These are phyloP conservation scores for Sitodiplosis mosellana DNA, from an alignment of 1,140 invertebrate genomes.

Conservation along the genomic window DNA sequence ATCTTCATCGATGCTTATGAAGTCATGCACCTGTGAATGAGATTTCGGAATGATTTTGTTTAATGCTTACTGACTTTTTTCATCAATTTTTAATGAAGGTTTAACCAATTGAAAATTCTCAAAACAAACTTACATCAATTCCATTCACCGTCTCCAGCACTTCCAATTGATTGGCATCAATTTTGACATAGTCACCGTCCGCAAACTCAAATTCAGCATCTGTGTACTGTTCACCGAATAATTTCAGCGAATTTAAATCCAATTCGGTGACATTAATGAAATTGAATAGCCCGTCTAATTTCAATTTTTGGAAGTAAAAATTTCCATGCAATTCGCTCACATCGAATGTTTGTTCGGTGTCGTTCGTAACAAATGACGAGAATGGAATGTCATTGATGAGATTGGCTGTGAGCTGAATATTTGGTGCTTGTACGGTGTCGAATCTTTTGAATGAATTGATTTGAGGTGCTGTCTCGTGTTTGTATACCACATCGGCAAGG, in stretches of 20 bases:
- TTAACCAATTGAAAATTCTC: too few species aligned
- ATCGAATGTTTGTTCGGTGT: conserved; percentile 23
- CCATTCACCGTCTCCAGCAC: conserved; percentile 14
- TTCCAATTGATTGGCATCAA: conserved; percentile 6
- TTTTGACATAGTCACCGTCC: neutral
- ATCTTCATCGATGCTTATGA: neutral
- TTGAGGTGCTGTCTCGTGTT: conserved; percentile 13
- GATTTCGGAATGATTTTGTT: too few species aligned
- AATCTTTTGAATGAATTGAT: conserved; percentile 25
- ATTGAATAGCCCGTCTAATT: conserved; percentile 16
- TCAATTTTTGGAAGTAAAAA: conserved; percentile 24
- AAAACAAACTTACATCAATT: conserved; percentile 1
- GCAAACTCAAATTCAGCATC: conserved; percentile 1
- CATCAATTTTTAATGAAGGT: too few species aligned
- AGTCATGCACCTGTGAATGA: neutral
- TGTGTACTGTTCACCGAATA: conserved; percentile 17
- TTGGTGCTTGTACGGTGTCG: conserved; percentile 12
- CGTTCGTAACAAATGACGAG: conserved; percentile 23
- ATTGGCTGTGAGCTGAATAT: conserved; percentile 16
- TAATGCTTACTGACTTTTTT: too few species aligned
- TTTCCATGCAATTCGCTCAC: conserved; percentile 19
- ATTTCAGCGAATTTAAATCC: conserved; percentile 15
- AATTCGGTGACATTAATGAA: conserved; percentile 24
- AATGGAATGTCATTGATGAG: conserved; percentile 23
- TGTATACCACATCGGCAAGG: conserved; percentile 17